Evolutionary conservation across 2,888 invertebrate species (phyloP).

Genomic region (Ethmia dodecea): DNA sequence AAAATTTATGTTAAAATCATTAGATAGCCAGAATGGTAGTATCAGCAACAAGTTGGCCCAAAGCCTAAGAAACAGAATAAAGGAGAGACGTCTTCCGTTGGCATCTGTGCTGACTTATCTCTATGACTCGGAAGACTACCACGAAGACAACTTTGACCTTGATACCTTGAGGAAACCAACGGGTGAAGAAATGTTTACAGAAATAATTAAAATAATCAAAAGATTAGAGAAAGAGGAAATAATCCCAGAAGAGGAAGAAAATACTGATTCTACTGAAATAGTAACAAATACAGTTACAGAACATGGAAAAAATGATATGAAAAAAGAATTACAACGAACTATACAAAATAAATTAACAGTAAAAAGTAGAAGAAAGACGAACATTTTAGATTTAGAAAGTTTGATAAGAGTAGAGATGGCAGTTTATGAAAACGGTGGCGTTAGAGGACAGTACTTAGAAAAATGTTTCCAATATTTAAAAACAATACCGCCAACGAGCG

Average conservation of each 20-base stretch:
- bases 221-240: constrained; percentile 1
- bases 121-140: constrained; percentile 6
- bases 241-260: constrained; percentile 2
- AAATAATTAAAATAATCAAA: constrained; percentile 4
- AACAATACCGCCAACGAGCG: constrained; percentile 5
- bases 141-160: constrained; percentile 6
- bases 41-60: constrained; percentile 7
- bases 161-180: constrained; percentile 3
- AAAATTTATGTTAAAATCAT: constrained; percentile 8
- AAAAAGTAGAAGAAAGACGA: constrained; percentile 1
- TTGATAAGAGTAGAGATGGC: not conserved
- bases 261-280: constrained; percentile 1
- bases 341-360: constrained; percentile 1
- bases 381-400: constrained; percentile 2
- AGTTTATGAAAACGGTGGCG: not conserved
- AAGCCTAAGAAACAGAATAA: constrained; percentile 8
- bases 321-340: constrained; percentile 2
- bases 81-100: constrained; percentile 7
- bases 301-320: constrained; percentile 1
- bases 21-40: constrained; percentile 5
- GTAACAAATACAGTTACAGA: constrained; percentile 3
- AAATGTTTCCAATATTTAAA: constrained; percentile 6
- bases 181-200: constrained; percentile 1
- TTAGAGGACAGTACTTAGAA: constrained; percentile 2
- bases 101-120: constrained; percentile 10